Evolutionary conservation across 2,888 invertebrate species (phyloP).

Genomic region (Tricholauxania praeusta): DNA sequence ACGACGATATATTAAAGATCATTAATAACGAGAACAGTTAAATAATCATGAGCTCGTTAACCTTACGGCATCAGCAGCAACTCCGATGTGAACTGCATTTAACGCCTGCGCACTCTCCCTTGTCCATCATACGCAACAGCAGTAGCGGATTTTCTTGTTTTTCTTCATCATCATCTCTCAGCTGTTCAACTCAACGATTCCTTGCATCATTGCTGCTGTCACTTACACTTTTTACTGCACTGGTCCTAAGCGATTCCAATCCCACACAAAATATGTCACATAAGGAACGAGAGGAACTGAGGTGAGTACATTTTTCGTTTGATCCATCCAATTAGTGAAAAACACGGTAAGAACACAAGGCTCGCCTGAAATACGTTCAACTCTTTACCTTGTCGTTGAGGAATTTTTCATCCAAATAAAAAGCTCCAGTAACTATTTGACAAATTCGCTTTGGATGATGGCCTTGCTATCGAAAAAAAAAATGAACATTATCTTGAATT

Average conservation of each 20-base stretch:
- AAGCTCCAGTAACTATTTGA: too few species aligned
- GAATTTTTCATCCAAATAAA: too few species aligned
- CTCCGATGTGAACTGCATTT: not conserved
- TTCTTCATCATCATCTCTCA: not conserved
- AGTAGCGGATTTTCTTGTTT: not conserved
- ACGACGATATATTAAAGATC: conserved; percentile 12
- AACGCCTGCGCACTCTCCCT: not conserved
- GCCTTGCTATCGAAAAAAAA: too few species aligned
- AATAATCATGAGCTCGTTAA: conserved; percentile 39
- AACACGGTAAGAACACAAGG: too few species aligned
- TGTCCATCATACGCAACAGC: not conserved
- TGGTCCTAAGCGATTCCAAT: conserved; percentile 55
- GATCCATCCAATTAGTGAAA: not conserved
- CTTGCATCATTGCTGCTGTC: conserved; percentile 44
- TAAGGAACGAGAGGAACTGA: conserved; percentile 74
- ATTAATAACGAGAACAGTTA: conserved; percentile 37
- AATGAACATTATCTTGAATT: too few species aligned
- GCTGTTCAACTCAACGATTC: conserved; percentile 37
- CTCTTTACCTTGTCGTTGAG: too few species aligned
- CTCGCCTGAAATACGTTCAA: too few species aligned
- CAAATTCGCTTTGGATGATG: too few species aligned
- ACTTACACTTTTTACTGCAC: conserved; percentile 45
- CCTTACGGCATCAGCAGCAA: conserved; percentile 4
- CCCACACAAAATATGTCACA: conserved; percentile 72
- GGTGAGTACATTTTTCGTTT: conserved; percentile 68